Conservation (phyloP, 2,113 vertebrate genomes). For the Desmodus rotundus region DNA sequence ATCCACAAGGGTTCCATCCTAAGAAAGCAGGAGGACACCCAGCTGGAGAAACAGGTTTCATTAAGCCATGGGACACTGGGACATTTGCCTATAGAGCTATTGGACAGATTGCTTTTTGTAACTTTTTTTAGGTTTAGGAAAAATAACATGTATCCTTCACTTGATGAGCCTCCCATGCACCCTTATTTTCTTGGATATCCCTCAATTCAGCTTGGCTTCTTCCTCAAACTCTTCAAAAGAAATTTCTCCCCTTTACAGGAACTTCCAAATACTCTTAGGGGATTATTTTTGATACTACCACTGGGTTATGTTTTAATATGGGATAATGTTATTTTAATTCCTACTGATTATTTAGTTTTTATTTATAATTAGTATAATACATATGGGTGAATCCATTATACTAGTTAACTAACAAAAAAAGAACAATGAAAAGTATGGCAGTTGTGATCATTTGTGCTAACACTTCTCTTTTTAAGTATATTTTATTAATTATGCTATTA, state of each 20-base stretch:
- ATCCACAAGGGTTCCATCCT: neutral
- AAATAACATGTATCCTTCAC: neutral
- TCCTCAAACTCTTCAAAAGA: neutral
- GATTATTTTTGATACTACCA: constrained; percentile 14
- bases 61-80: neutral
- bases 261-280: neutral
- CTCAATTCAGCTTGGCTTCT: neutral
- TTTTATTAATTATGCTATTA: no score
- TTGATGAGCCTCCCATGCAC: neutral
- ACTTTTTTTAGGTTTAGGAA: neutral
- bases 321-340: neutral
- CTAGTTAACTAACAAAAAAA: constrained; percentile 10
- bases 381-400: neutral
- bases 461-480: no score
- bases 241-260: neutral
- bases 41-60: neutral
- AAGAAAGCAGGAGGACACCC: neutral
- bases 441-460: neutral
- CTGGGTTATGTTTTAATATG: neutral
- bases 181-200: neutral
- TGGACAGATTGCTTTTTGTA: neutral
- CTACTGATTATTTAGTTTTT: neutral
- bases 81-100: neutral
- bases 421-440: neutral
- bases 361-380: neutral